These are phyloP conservation scores for Pseudomyrmex cubaensis DNA, from an alignment of 1,140 invertebrate genomes.

Conservation along the genomic window DNA sequence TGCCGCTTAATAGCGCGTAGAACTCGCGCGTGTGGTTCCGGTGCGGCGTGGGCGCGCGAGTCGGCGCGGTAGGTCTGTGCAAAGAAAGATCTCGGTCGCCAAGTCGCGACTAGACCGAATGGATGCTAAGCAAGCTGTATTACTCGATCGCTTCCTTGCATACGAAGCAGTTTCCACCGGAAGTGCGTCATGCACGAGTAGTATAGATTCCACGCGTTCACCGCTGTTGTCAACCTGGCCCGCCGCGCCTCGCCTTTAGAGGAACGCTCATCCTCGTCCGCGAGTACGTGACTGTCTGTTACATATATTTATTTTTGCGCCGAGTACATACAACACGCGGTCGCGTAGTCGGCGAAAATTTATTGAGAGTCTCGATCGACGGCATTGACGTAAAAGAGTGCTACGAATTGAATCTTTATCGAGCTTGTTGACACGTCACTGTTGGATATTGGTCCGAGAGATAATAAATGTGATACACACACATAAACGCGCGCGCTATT, in stretches of 20 bases:
- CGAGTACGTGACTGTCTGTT: slow-evolving; percentile 35
- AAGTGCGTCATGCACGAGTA: slow-evolving; percentile 80
- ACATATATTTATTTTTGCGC: slow-evolving; percentile 25
- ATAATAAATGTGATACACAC: background rate
- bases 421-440: slow-evolving; percentile 36
- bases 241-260: slow-evolving; percentile 42
- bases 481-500: no score
- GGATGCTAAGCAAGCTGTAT: slow-evolving; percentile 84
- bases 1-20: slow-evolving; percentile 47
- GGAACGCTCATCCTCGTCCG: slow-evolving; percentile 6
- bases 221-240: slow-evolving; percentile 45
- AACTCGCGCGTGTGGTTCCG: slow-evolving; percentile 62
- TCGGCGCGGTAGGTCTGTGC: slow-evolving; percentile 70
- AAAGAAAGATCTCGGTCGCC: slow-evolving; percentile 66
- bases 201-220: slow-evolving; percentile 76
- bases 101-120: slow-evolving; percentile 78
- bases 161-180: slow-evolving; percentile 78
- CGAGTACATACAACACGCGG: background rate
- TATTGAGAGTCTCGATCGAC: slow-evolving; percentile 41
- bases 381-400: slow-evolving; percentile 36
- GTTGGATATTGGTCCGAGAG: background rate
- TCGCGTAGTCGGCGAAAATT: slow-evolving; percentile 18
- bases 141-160: slow-evolving; percentile 83
- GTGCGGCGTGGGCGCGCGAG: slow-evolving; percentile 52
- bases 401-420: slow-evolving; percentile 52